phyloP scores from a whole-genome alignment of 2,888 invertebrate genomes.

The Galerucella calmariensis region DNA sequence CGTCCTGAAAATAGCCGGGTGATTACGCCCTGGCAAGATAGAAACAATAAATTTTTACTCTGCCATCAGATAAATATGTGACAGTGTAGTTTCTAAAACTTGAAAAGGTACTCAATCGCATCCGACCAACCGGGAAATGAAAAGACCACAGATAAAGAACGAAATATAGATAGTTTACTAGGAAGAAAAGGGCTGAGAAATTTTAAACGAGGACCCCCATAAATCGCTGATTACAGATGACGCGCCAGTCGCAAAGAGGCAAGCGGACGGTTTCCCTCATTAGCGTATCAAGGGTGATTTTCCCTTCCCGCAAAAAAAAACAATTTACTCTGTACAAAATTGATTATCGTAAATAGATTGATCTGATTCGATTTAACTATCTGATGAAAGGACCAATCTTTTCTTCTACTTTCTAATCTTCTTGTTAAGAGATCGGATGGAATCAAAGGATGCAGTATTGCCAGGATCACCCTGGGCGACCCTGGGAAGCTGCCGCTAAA shows the following conservation, averaged over 20 bases:
- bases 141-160: constrained; percentile 61
- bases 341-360: background rate
- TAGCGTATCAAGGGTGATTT: constrained; percentile 6
- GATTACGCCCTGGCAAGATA: constrained; percentile 41
- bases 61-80: constrained; percentile 64
- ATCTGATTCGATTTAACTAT: background rate
- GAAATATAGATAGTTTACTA: constrained; percentile 44
- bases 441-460: too few relatives aligned
- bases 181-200: constrained; percentile 59
- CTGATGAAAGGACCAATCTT: too few relatives aligned
- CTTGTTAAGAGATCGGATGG: too few relatives aligned
- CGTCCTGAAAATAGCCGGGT: constrained; percentile 39
- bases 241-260: constrained; percentile 61
- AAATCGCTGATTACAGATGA: constrained; percentile 64
- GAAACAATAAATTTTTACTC: constrained; percentile 58
- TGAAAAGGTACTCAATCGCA: constrained; percentile 64
- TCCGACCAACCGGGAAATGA: constrained; percentile 65
- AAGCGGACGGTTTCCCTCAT: constrained; percentile 46
- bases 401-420: too few relatives aligned
- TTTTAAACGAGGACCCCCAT: constrained; percentile 62
- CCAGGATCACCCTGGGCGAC: too few relatives aligned
- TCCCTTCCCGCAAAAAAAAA: background rate
- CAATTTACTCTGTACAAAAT: background rate
- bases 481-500: too few relatives aligned
- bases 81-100: constrained; percentile 65